Conservation (phyloP, 2,888 invertebrate species). For the Cancer borealis region DNA sequence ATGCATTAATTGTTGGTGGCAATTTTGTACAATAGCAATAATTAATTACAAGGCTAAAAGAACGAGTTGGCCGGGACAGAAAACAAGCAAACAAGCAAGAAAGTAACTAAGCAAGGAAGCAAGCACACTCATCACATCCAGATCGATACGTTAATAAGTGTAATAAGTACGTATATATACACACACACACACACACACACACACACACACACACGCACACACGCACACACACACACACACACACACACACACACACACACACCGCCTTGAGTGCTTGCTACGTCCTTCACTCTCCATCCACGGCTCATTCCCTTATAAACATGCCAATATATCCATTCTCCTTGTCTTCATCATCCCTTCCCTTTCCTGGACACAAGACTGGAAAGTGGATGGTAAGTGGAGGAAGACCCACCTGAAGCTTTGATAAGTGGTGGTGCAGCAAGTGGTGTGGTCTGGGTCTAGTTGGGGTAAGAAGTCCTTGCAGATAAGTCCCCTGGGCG, state of each 20-base stretch:
- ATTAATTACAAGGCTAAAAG: background rate
- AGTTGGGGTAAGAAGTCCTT: conserved; percentile 60
- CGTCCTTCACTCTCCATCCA: background rate
- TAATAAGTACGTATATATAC: background rate
- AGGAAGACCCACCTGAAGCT: conserved; percentile 59
- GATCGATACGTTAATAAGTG: background rate
- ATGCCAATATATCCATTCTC: background rate
- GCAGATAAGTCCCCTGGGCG: conserved; percentile 18
- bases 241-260: too few relatives aligned
- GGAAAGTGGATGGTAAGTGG: background rate
- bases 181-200: too few relatives aligned
- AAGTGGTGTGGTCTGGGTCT: conserved; percentile 59
- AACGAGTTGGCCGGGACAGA: background rate
- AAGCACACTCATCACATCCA: background rate
- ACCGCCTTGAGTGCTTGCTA: background rate
- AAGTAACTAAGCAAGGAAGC: background rate
- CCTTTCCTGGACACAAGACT: background rate
- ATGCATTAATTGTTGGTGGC: background rate
- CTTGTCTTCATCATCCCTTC: background rate
- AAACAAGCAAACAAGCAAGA: background rate
- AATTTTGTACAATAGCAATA: background rate
- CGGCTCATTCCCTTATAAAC: background rate
- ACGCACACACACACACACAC: too few relatives aligned
- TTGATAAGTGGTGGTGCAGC: conserved; percentile 53
- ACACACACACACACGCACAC: too few relatives aligned